Percentiles rank a stretch among this genome's conserved stretches.
These are phyloP conservation scores for Pheosia gnoma DNA, from an alignment of 2,888 invertebrate genomes.

Conservation along the genomic window DNA sequence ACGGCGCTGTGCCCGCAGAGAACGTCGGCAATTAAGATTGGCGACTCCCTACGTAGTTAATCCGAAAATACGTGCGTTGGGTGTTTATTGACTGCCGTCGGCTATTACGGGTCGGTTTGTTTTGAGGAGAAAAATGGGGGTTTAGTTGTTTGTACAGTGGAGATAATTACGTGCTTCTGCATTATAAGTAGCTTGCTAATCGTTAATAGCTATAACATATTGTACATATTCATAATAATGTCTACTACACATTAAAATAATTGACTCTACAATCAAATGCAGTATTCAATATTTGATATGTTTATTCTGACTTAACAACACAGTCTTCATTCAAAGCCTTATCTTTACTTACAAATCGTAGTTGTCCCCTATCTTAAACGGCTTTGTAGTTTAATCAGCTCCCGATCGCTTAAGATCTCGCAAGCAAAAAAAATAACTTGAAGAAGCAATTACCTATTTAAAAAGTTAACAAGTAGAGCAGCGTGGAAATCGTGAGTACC, in stretches of 20 bases:
- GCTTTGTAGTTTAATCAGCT: constrained; percentile 35
- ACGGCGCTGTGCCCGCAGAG: constrained; percentile 56
- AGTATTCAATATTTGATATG: neutral
- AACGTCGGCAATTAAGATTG: constrained; percentile 78
- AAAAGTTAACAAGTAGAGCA: constrained; percentile 78
- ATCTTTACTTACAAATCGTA: constrained; percentile 22
- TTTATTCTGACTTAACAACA: neutral
- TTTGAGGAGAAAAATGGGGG: constrained; percentile 47
- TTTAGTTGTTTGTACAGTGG: neutral
- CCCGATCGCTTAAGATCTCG: constrained; percentile 28
- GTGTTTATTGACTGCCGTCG: constrained; percentile 77
- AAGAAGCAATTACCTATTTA: constrained; percentile 55
- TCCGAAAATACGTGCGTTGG: constrained; percentile 79
- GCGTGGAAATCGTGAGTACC: constrained; percentile 76
- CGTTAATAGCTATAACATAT: too few relatives aligned
- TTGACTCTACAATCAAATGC: too few relatives aligned
- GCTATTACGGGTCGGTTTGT: constrained; percentile 59
- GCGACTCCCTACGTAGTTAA: constrained; percentile 78
- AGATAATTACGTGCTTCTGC: constrained; percentile 2
- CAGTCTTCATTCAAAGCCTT: neutral
- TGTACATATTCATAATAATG: too few relatives aligned
- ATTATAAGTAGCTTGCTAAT: neutral
- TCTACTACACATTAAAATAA: too few relatives aligned
- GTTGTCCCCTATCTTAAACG: constrained; percentile 26
- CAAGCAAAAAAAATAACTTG: constrained; percentile 41